phyloP scores from a whole-genome alignment of 2,888 invertebrate genomes.

The Miltochrista miniata region DNA sequence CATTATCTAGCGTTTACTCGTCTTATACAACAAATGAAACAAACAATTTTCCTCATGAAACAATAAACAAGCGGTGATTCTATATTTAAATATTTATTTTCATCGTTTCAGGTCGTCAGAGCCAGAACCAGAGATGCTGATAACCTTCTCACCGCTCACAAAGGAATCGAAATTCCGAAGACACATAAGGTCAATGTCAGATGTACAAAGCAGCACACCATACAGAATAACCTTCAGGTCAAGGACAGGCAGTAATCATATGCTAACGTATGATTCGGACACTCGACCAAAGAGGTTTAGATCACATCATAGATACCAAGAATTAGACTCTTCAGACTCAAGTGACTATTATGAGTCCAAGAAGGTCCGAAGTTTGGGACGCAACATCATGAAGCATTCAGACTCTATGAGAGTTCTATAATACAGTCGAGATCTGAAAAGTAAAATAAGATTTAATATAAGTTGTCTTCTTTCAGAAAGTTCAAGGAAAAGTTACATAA shows the following conservation, averaged over 20 bases:
- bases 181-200: constrained; percentile 78
- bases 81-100: constrained; percentile 19
- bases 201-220: constrained; percentile 76
- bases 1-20: constrained; percentile 22
- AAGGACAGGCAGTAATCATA: constrained; percentile 60
- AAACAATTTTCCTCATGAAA: constrained; percentile 5
- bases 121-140: constrained; percentile 48
- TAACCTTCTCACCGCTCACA: constrained; percentile 64
- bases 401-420: constrained; percentile 78
- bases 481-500: background rate
- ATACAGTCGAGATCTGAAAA: constrained; percentile 46
- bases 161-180: constrained; percentile 69
- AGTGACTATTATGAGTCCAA: constrained; percentile 63
- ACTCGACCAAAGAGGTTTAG: constrained; percentile 63
- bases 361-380: constrained; percentile 62
- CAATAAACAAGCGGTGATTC: background rate
- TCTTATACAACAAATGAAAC: constrained; percentile 6
- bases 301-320: constrained; percentile 52
- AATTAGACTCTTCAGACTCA: constrained; percentile 71
- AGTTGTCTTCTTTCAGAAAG: background rate
- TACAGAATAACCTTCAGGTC: constrained; percentile 66
- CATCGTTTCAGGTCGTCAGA: constrained; percentile 68
- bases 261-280: constrained; percentile 73
- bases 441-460: constrained; percentile 6
- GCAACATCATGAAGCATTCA: constrained; percentile 71